Conservation (phyloP, 1,140 invertebrate species). For the Augochlora pura region DNA sequence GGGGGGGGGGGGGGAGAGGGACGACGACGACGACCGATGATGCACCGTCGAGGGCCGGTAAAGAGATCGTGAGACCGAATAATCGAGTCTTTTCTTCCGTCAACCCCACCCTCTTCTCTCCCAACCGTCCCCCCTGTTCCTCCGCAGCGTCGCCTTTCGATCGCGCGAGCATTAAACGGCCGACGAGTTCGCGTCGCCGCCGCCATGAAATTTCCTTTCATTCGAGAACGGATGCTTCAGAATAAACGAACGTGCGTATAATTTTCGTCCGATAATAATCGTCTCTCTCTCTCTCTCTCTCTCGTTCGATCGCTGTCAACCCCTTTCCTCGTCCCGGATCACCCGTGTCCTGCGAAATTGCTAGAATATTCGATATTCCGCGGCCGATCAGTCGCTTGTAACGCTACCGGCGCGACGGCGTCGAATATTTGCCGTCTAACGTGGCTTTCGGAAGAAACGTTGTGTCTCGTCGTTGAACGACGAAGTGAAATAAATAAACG, state of each 20-base stretch:
- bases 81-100: slow-evolving; percentile 58
- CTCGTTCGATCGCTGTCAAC: too few species aligned
- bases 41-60: slow-evolving; percentile 15
- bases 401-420: background rate
- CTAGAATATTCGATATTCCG: background rate
- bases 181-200: too few species aligned
- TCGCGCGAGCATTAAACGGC: too few species aligned
- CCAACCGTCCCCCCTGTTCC: too few species aligned
- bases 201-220: slow-evolving; percentile 21
- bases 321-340: too few species aligned
- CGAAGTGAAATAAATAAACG: too few species aligned
- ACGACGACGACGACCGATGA: slow-evolving; percentile 46
- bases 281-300: too few species aligned
- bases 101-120: slow-evolving; percentile 23
- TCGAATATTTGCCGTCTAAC: slow-evolving; percentile 34
- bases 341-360: too few species aligned
- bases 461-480: too few species aligned
- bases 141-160: too few species aligned
- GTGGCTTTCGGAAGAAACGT: slow-evolving; percentile 46
- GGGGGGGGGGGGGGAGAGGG: too few species aligned
- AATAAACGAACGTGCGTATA: background rate
- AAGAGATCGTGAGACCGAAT: slow-evolving; percentile 57
- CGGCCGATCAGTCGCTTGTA: background rate
- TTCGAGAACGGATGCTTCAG: background rate
- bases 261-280: background rate